Base-by-base conservation (phyloP, 2,888 invertebrate genomes). In the Calephelis perditalis region DNA sequence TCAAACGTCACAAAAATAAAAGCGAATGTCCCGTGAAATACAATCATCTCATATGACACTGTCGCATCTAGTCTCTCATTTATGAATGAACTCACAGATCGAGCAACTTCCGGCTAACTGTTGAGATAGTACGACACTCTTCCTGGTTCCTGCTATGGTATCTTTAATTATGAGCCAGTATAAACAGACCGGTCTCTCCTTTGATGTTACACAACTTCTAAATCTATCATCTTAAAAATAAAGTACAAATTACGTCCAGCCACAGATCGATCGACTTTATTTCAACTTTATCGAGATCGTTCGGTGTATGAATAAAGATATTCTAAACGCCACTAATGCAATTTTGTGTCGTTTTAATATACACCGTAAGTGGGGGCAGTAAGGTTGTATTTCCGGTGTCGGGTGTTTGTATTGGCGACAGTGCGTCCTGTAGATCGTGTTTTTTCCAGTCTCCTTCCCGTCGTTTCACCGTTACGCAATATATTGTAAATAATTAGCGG, bases 401-500 rank as follows among this genome's bases (percentile, higher is more conserved):
- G 59, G 71, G 58, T 66, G 78, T 74, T 75, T 73, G 71, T 71
- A 79, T 73, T 75, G 79, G 74, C 73, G 73, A 72, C 78, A 81
- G 70, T 70, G 77, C 86, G 86, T 89, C 89, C 89, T 87, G 87
- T 82, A 73, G 76, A 83, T 77, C 87, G 71, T 75, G 89, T 89
- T 88, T 89, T 86, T 86, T 84, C 82, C 80, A 77, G 79, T 73
- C 86, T 82, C 83, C 83, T 86, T 89, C 90, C 90, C 86, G 89
- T 84, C 80, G 86, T 87, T 89, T 88, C 89, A 88, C 90, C 90
- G 90, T 90, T 90, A 90, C 81, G 90, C 83, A 89, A 90, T 89
- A 85, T 86, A 88, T 90, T 84, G 89, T 89, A 86, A 89, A 89
- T 90, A 90, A 90, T 90, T 90, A 89, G 87, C 89, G 90, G 90